Conservation (phyloP, 2,113 vertebrate species). For the Sander vitreus region DNA sequence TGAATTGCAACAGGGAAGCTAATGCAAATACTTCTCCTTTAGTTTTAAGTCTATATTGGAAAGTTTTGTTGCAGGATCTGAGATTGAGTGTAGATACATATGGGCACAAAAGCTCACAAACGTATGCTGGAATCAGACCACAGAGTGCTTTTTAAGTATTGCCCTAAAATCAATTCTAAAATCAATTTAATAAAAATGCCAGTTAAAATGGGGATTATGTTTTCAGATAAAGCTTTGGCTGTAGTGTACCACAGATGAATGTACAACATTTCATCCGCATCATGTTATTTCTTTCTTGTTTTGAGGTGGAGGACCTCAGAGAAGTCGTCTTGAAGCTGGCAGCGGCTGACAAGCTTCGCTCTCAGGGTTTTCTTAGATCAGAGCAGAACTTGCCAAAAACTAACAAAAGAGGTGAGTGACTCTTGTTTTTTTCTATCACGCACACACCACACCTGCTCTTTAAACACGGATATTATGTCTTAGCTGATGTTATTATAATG, state of each 20-base stretch:
- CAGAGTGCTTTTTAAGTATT: neutral
- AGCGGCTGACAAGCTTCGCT: conserved; percentile 79
- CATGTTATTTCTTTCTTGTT: neutral
- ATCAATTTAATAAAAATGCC: neutral
- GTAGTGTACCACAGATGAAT: neutral
- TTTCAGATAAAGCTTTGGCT: neutral
- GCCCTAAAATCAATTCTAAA: neutral
- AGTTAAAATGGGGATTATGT: neutral
- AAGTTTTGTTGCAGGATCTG: neutral
- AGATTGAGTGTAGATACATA: neutral
- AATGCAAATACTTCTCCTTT: neutral
- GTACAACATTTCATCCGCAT: neutral
- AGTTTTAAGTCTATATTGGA: neutral
- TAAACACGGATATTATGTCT: neutral
- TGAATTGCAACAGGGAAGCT: neutral
- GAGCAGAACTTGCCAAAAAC: conserved; percentile 82
- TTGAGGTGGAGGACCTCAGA: conserved; percentile 82
- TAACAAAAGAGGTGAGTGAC: conserved; percentile 84
- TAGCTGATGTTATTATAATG: neutral
- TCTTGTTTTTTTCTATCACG: neutral
- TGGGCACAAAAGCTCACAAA: neutral
- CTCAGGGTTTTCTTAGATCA: conserved; percentile 79
- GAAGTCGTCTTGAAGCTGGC: conserved; percentile 81
- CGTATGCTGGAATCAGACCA: neutral
- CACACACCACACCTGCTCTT: neutral